A percentile compares a stretch with the other conserved stretches of the same genome.
Evolutionary conservation across 2,113 vertebrate genomes (phyloP).

Genomic region (Triplophysa rosa): DNA sequence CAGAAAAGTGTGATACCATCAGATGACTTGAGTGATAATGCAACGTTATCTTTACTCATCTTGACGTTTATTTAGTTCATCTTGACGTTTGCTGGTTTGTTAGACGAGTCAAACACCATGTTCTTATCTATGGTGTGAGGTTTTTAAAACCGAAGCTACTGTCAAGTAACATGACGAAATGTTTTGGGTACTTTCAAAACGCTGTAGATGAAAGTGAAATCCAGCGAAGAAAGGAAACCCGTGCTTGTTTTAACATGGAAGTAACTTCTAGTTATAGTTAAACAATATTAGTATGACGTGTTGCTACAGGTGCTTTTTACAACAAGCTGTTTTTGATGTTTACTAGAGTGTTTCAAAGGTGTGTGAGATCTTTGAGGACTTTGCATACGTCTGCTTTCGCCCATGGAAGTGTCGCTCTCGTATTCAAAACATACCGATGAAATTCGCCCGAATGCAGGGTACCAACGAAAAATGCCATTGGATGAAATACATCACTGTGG

Average conservation of each 20-base stretch:
- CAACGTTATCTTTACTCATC: not conserved
- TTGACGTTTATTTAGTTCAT: not conserved
- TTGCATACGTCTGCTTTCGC: slow-evolving; percentile 16
- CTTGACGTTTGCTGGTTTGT: not conserved
- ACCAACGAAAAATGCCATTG: not conserved
- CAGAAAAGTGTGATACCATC: slow-evolving; percentile 8
- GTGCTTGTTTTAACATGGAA: not conserved
- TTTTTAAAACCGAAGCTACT: not conserved
- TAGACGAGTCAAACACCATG: not conserved
- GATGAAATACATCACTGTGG: not conserved
- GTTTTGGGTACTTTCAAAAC: slow-evolving; percentile 18
- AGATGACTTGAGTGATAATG: not conserved
- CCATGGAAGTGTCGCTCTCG: not conserved
- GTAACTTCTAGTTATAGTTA: too few species aligned
- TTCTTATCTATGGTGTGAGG: not conserved
- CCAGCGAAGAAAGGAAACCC: not conserved
- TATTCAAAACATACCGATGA: slow-evolving; percentile 7
- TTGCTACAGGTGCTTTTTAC: slow-evolving; percentile 10
- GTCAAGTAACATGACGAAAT: not conserved
- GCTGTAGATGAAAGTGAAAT: slow-evolving; percentile 23
- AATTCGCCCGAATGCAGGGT: not conserved
- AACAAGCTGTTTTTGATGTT: not conserved
- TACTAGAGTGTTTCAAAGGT: not conserved
- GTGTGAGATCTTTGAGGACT: not conserved
- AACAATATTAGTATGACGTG: not conserved